Percentiles rank a stretch among this genome's conserved stretches.
Conservation (phyloP, 1,140 invertebrate species). For the Drosophila funebris region DNA sequence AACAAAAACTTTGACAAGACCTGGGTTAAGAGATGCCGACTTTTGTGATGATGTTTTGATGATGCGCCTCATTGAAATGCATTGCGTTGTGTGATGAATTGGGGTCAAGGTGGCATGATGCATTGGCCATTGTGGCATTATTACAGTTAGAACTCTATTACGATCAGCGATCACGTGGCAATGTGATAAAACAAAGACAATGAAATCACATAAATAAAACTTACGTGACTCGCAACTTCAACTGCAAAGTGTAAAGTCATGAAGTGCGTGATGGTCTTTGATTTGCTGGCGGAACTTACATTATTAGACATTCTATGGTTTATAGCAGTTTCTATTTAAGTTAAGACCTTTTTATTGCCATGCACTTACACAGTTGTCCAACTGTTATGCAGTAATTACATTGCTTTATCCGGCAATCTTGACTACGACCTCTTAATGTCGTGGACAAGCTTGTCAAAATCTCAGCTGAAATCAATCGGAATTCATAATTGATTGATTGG, state of each 20-base stretch:
- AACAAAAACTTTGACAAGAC: slow-evolving; percentile 14
- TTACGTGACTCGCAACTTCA: slow-evolving; percentile 58
- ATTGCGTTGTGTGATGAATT: slow-evolving; percentile 34
- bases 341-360: no score
- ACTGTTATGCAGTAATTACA: background rate
- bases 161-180: slow-evolving; percentile 53
- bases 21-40: slow-evolving; percentile 64
- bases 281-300: background rate
- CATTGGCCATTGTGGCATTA: slow-evolving; percentile 27
- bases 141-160: slow-evolving; percentile 64
- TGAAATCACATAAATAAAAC: slow-evolving; percentile 39
- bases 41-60: slow-evolving; percentile 59
- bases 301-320: background rate
- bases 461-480: background rate
- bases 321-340: background rate
- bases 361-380: background rate
- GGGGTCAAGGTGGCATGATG: slow-evolving; percentile 64
- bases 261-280: slow-evolving; percentile 13
- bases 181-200: slow-evolving; percentile 44
- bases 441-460: background rate
- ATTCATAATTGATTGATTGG: background rate
- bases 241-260: background rate
- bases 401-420: background rate
- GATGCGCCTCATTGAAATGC: slow-evolving; percentile 67
- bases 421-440: background rate